Evolutionary conservation across 2,888 invertebrate genomes (phyloP), one percentile per base, ranked within the genome.

Genomic region (Pyrrhia umbra): DNA sequence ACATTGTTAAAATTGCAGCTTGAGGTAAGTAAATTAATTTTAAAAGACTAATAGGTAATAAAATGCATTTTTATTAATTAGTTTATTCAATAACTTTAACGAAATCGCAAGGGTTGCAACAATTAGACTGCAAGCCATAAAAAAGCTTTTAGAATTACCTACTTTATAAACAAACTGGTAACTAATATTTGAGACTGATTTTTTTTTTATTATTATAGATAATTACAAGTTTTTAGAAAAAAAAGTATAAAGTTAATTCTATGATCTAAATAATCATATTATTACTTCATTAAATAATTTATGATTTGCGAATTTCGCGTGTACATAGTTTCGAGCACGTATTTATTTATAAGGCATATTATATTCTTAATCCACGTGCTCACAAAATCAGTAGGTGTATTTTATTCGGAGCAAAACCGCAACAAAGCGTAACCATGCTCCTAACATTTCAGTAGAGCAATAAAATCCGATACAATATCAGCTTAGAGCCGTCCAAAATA

Each of bases 351-450:
- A 47, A 27, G 15, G 23, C n/a, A 34, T n/a, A n/a, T 10, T 30
- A 23, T 30, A 50, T 39, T 18, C n/a, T 18, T 16, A 34, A 30
- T 54, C n/a, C 15, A 25, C 30, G 16, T 46, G 15, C 9, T 18
- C 13, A 18, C 25, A 18, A 8, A 27, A 25, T 47, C 21, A 34
- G 25, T 9, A 51, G 4, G 16, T 30, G 37, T 25, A 61, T 40
- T 63, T 54, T 43, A 63, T 21, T 13, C 6, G 3, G 54, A 71
- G 65, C 76, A 72, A 75, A 58, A 13, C 18, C 42, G 8, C 76
- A 43, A n/a, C 39, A 43, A 46, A 54, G 65, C 16, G 51, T 18
- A 20, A 43, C 25, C 30, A 23, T 40, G 54, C 72, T 71, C 54
- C 16, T 49, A 51, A 55, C 18, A 56, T 70, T 71, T 71, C 5